Percentiles rank a stretch among this genome's conserved stretches.
phyloP scores from a whole-genome alignment of 2,888 invertebrate species.

The Epirrita christyi region DNA sequence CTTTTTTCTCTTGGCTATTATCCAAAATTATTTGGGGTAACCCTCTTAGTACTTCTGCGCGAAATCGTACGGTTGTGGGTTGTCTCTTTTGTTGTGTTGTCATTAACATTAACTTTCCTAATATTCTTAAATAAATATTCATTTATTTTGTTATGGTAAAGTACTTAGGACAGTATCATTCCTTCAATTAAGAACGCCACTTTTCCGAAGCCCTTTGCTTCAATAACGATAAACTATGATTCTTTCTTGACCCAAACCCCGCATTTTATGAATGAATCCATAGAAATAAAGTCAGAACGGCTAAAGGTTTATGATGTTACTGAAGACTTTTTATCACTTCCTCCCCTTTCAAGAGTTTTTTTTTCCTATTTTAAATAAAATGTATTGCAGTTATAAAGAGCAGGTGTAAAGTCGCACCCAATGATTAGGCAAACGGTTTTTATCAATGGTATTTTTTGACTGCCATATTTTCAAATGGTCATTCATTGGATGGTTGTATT shows the following conservation, averaged over 20 bases:
- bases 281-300: conserved; percentile 58
- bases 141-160: too few relatives aligned
- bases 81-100: too few relatives aligned
- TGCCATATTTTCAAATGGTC: conserved; percentile 38
- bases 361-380: conserved; percentile 52
- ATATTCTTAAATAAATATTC: too few relatives aligned
- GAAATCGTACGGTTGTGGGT: too few relatives aligned
- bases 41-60: too few relatives aligned
- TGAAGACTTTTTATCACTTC: conserved; percentile 73
- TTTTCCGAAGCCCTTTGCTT: neutral
- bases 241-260: conserved; percentile 32
- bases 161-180: neutral
- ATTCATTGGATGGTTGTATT: conserved; percentile 32
- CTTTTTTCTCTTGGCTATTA: too few relatives aligned
- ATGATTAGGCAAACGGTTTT: conserved; percentile 74
- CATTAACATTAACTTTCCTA: too few relatives aligned
- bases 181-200: neutral
- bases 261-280: conserved; percentile 66
- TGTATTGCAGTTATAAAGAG: conserved; percentile 71
- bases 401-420: conserved; percentile 74
- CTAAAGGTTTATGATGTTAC: conserved; percentile 64
- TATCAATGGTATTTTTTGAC: conserved; percentile 37
- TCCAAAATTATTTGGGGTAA: too few relatives aligned
- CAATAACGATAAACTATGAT: conserved; percentile 26
- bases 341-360: conserved; percentile 63